Evolutionary conservation across 1,140 invertebrate species (phyloP), one percentile per base, ranked within the genome.

Genomic region (Drosophila pseudoananassae): DNA sequence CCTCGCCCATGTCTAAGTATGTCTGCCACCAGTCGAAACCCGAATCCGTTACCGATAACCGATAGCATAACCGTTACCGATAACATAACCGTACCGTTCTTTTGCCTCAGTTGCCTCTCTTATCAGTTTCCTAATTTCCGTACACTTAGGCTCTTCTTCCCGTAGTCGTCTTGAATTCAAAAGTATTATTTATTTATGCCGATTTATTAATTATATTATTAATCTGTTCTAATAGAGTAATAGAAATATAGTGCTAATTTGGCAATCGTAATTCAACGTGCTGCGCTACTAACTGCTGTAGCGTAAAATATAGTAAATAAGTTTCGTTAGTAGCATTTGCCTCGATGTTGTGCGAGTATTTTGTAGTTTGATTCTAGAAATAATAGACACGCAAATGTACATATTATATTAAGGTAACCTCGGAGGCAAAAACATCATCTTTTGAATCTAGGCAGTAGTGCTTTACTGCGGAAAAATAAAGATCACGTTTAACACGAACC

Each of bases 1-100:
- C 66, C 77, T 63, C 20, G 43, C 43, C 63, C 36, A 64, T 66
- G 46, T 61, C 63, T 52, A 66, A 66, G 63, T 66, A 66, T 66
- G 51, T 64, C 17, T 31, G 60, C 45, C 57, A 65, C 17, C 45
- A 66, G 20, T 66, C 47, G 46, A 64, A 61, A 66, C 57, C 31
- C 20, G 20, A 52, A 38, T 50, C 56, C 45, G 29, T 58, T 58
- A 52, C 27, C 56, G n/a, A 36, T 51, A 60, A 8, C 57, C 57
- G 47, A 52, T 60, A 33, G 17, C 55, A n/a, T 7, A 43, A 27
- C 46, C 29, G 14, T 43, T 17, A 25, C n/a, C 12, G n/a, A 14
- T 43, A 7, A 12, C 33, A 17, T 63, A 31, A 45, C 29, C 53
- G 8, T 40, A 40, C 23, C 40, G 20, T 23, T 45, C 15, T 8